Base-by-base conservation (phyloP, 2,888 invertebrate genomes). In the Apamea epomidion region DNA sequence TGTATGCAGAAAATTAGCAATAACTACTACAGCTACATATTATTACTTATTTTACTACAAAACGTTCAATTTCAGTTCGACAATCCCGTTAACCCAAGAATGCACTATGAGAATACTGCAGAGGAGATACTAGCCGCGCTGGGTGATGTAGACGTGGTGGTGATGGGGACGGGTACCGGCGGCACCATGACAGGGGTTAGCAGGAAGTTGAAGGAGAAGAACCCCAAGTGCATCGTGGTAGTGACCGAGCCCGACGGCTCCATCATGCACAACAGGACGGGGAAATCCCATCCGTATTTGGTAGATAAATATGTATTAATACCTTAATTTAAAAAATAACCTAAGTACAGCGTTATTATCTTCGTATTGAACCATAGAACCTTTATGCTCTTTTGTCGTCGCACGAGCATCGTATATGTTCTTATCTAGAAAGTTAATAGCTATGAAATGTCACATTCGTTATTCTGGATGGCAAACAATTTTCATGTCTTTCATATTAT, bases 171-270 rank as follows among this genome's bases (percentile, higher is more conserved):
- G 12, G 99, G 99, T 18, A 99, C 99, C 1, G 99, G 99, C 1
- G 99, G 99, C 6, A 99, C 99, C 0, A 97, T 99, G 21, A 98
- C 98, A 32, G 99, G 99, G 16, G 97, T 99, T 76, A 99, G 98
- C 0, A 97, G 99, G 54, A 98, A 98, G 94, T 96, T 99, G 70
- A 99, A 99, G 94, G 98, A 99, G 94, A 95, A 97, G 80, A 97
- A 97, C 60, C 98, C 99, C 0, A 94, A 97, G 48, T 98, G 98
- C 88, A 96, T 97, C 89, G 97, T 99, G 21, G 97, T 99, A 18
- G 99, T 98, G 14, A 98, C 98, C 0, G 99, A 99, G 96, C 99
- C 99, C 0, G 97, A 97, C 88, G 99, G 99, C 25, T 99, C 99
- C 3, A 98, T 64, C 16, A 87, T 91, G 87, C 78, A 90, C 32